These are phyloP conservation scores for Euzophera pinguis DNA, from an alignment of 2,888 invertebrate genomes.

Conservation along the genomic window DNA sequence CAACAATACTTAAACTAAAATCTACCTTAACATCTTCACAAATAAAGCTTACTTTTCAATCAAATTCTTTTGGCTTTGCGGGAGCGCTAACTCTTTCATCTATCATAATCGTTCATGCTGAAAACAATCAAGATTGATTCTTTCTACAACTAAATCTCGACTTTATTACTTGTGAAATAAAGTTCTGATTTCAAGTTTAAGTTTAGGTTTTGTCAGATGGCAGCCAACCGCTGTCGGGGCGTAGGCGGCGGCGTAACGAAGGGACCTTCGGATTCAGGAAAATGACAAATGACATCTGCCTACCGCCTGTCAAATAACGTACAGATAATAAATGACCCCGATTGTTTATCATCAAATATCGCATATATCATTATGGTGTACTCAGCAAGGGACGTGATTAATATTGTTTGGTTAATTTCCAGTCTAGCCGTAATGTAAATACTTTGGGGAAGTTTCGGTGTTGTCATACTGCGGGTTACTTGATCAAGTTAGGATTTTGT, in stretches of 20 bases:
- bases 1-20: constrained; percentile 29
- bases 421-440: constrained; percentile 63
- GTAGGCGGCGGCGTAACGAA: constrained; percentile 73
- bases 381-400: constrained; percentile 71
- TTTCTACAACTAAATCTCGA: constrained; percentile 34
- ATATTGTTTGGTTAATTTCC: constrained; percentile 78
- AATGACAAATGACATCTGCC: constrained; percentile 86
- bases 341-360: constrained; percentile 82
- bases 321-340: constrained; percentile 83
- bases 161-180: constrained; percentile 31
- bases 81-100: constrained; percentile 80
- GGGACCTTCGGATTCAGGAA: constrained; percentile 78
- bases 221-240: constrained; percentile 74
- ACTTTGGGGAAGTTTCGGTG: constrained; percentile 65
- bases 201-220: constrained; percentile 54
- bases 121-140: constrained; percentile 79
- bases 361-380: constrained; percentile 79
- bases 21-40: constrained; percentile 40
- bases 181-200: constrained; percentile 28
- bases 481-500: constrained; percentile 38
- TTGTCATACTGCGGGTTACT: constrained; percentile 56
- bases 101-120: constrained; percentile 80
- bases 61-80: constrained; percentile 52
- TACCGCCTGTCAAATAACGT: constrained; percentile 84
- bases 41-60: constrained; percentile 45